These are phyloP conservation scores for Liasis olivaceus DNA, from an alignment of 2,797 vertebrate species.

Conservation along the genomic window DNA sequence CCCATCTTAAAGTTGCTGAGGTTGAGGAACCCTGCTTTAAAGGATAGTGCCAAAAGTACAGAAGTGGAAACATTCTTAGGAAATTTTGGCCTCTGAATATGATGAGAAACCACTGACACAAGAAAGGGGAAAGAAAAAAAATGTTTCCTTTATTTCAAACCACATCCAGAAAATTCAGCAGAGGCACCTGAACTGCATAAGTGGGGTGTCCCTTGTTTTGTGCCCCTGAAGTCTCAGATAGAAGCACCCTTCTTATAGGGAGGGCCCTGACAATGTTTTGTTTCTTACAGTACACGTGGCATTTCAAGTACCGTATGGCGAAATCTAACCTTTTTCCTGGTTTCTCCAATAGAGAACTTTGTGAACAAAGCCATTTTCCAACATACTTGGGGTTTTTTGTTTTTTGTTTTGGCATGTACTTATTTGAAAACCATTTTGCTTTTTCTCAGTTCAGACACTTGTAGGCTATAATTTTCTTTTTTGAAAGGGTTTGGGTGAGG, in stretches of 20 bases:
- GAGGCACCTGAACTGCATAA: not conserved
- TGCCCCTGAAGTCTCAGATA: not conserved
- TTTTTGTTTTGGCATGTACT: not conserved
- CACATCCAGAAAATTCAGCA: not conserved
- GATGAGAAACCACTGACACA: not conserved
- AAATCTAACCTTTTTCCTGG: not conserved
- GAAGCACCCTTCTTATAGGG: not conserved
- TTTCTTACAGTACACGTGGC: not conserved
- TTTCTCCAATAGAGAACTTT: not conserved
- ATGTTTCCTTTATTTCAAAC: not conserved
- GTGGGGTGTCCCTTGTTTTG: not conserved
- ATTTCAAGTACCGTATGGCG: not conserved
- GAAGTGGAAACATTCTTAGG: not conserved
- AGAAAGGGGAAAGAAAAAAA: not conserved
- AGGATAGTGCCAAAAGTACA: not conserved
- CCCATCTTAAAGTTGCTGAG: too few relatives aligned
- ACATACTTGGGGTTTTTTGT: not conserved
- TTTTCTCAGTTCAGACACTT: not conserved
- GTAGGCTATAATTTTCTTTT: not conserved
- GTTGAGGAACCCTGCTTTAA: too few relatives aligned
- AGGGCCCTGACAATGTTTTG: not conserved
- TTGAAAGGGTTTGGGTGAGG: not conserved
- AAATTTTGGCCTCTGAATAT: not conserved
- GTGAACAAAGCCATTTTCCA: not conserved
- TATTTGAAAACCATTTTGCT: not conserved